A percentile compares a stretch with the other conserved stretches of the same genome.
Conservation (phyloP, 92 coral and sea anemone genomes). For the Parazoanthus swiftii region DNA sequence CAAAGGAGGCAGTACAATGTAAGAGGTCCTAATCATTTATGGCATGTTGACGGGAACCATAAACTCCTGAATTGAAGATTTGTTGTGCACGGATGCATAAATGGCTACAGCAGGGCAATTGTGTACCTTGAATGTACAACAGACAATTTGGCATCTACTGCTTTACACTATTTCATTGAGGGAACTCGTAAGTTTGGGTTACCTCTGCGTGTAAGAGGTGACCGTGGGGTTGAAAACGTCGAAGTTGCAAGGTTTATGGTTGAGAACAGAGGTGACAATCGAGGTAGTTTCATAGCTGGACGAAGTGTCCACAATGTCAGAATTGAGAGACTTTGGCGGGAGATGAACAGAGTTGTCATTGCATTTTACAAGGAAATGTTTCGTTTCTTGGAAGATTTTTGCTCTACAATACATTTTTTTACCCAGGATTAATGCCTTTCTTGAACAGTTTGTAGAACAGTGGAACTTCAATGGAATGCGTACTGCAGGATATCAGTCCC, state of each 20-base stretch:
- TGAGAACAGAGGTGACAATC: slow-evolving; percentile 50
- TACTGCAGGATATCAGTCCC: slow-evolving; percentile 61
- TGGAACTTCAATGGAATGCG: slow-evolving; percentile 46
- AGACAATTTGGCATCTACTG: slow-evolving; percentile 57
- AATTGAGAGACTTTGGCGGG: slow-evolving; percentile 63
- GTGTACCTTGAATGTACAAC: slow-evolving; percentile 52
- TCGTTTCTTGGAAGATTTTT: too few species aligned
- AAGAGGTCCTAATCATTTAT: slow-evolving; percentile 53
- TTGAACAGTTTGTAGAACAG: slow-evolving; percentile 49
- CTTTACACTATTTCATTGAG: slow-evolving; percentile 39
- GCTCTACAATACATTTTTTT: too few species aligned
- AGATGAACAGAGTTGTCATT: background rate
- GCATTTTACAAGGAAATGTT: too few species aligned
- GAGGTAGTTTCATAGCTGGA: slow-evolving; percentile 72
- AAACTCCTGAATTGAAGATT: slow-evolving; percentile 63
- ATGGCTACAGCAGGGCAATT: slow-evolving; percentile 61
- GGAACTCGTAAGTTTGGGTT: slow-evolving; percentile 51
- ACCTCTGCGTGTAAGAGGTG: slow-evolving; percentile 60
- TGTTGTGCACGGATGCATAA: slow-evolving; percentile 59
- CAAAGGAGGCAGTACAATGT: slow-evolving; percentile 58
- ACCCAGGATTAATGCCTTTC: slow-evolving; percentile 15
- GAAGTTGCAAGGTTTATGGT: slow-evolving; percentile 67
- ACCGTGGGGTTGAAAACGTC: slow-evolving; percentile 56
- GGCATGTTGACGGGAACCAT: slow-evolving; percentile 68
- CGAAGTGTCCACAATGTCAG: slow-evolving; percentile 59